These are phyloP conservation scores for Acrocephalus kingi DNA, from an alignment of 2,113 vertebrate genomes.

Conservation along the genomic window DNA sequence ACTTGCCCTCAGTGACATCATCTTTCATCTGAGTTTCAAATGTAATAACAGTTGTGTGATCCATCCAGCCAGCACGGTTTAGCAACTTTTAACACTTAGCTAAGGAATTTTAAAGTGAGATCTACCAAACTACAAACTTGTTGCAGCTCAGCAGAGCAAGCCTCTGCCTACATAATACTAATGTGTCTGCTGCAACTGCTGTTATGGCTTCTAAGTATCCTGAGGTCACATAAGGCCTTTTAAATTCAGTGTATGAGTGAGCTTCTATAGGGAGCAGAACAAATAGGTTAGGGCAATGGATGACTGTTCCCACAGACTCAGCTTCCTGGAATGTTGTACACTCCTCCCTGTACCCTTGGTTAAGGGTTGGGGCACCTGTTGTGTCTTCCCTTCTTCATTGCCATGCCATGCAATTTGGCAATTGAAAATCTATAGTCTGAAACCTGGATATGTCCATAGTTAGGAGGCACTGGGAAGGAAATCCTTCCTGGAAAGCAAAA, in stretches of 20 bases:
- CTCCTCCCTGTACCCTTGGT: constrained; percentile 32
- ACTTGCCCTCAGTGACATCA: constrained; percentile 36
- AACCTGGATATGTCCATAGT: background rate
- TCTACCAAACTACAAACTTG: background rate
- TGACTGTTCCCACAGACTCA: constrained; percentile 2
- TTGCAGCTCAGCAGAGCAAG: background rate
- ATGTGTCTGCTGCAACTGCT: background rate
- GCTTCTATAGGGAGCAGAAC: background rate
- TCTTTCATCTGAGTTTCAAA: constrained; percentile 27
- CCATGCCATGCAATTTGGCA: background rate
- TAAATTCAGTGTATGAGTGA: background rate
- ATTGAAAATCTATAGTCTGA: background rate
- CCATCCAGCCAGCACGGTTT: constrained; percentile 54
- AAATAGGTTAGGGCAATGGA: background rate
- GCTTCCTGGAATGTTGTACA: constrained; percentile 36
- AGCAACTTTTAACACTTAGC: constrained; percentile 31
- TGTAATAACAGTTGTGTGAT: background rate
- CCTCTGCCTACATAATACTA: background rate
- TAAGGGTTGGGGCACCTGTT: background rate
- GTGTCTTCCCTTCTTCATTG: background rate
- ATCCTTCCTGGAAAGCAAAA: background rate
- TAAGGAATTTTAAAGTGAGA: background rate
- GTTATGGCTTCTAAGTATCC: background rate
- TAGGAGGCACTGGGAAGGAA: background rate
- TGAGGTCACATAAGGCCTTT: background rate